phyloP scores from a whole-genome alignment of 2,797 vertebrate genomes.

The Diglossa cyanea region DNA sequence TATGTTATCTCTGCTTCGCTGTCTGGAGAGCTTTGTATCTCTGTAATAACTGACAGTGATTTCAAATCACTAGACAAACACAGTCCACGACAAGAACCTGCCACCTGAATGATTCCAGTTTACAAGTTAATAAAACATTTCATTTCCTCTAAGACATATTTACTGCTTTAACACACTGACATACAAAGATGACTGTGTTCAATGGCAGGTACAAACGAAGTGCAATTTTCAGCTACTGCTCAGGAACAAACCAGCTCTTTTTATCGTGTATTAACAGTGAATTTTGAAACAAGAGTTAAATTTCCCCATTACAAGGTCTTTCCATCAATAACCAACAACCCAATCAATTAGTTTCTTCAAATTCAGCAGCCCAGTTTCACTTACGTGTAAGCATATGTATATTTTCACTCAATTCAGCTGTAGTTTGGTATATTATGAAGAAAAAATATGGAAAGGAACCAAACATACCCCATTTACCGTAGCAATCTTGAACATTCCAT shows the following conservation, averaged over 20 bases:
- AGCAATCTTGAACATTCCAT: constrained; percentile 98
- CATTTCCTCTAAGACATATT: not conserved
- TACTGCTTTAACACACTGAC: not conserved
- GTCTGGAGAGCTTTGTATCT: constrained; percentile 74
- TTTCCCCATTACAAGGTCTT: not conserved
- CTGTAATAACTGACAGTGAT: constrained; percentile 89
- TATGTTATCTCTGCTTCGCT: constrained; percentile 84
- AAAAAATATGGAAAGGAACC: not conserved
- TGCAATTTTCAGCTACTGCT: not conserved
- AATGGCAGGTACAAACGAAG: not conserved
- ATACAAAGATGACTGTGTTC: not conserved
- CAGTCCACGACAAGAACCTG: constrained; percentile 87
- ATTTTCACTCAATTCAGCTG: not conserved
- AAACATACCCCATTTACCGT: constrained; percentile 82
- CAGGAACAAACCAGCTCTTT: not conserved
- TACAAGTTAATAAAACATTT: not conserved
- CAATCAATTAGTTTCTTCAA: not conserved
- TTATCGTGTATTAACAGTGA: not conserved
- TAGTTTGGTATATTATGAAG: not conserved
- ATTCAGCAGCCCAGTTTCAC: not conserved
- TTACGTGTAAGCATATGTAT: not conserved
- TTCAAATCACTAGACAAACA: constrained; percentile 94
- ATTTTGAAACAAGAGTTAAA: not conserved
- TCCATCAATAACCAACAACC: not conserved
- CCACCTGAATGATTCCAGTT: constrained; percentile 76